Evolutionary conservation across 2,888 invertebrate genomes (phyloP).

Genomic region (Cartodere bifasciata): DNA sequence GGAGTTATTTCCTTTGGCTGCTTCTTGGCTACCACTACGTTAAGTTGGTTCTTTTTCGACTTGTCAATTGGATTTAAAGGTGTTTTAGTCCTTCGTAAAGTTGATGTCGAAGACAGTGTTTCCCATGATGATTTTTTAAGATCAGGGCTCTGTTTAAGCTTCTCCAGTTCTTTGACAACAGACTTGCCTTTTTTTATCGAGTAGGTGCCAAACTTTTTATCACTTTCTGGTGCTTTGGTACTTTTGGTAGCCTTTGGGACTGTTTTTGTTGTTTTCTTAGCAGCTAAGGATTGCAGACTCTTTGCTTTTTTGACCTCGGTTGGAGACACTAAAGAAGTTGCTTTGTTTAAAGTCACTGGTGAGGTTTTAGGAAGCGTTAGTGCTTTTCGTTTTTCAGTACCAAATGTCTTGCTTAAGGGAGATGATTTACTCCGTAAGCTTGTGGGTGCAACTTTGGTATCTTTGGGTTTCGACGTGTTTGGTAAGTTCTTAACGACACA

Average conservation of each 20-base stretch:
- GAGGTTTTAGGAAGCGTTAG: constrained; percentile 24
- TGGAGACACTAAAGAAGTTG: constrained; percentile 46
- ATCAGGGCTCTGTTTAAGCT: too few species aligned
- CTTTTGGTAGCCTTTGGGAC: too few species aligned
- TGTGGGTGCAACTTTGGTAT: neutral
- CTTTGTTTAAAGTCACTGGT: constrained; percentile 27
- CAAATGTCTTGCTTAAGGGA: constrained; percentile 31
- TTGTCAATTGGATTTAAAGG: too few species aligned
- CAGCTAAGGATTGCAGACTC: constrained; percentile 11
- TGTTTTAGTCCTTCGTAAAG: too few species aligned
- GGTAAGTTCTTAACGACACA: constrained; percentile 6
- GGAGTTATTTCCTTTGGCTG: too few species aligned
- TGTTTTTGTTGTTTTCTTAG: too few species aligned
- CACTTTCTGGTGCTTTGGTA: constrained; percentile 17
- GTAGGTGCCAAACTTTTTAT: constrained; percentile 34
- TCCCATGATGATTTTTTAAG: too few species aligned
- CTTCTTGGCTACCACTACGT: too few species aligned
- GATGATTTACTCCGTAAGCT: neutral
- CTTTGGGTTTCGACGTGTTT: neutral
- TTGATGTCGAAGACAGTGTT: too few species aligned
- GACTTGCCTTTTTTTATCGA: constrained; percentile 25
- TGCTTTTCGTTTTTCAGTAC: constrained; percentile 41
- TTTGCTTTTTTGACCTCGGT: constrained; percentile 42
- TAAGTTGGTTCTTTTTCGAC: too few species aligned
- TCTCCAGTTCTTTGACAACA: too few species aligned